Evolutionary conservation across 2,797 vertebrate species (phyloP).

Genomic region (Setipinna tenuifilis): DNA sequence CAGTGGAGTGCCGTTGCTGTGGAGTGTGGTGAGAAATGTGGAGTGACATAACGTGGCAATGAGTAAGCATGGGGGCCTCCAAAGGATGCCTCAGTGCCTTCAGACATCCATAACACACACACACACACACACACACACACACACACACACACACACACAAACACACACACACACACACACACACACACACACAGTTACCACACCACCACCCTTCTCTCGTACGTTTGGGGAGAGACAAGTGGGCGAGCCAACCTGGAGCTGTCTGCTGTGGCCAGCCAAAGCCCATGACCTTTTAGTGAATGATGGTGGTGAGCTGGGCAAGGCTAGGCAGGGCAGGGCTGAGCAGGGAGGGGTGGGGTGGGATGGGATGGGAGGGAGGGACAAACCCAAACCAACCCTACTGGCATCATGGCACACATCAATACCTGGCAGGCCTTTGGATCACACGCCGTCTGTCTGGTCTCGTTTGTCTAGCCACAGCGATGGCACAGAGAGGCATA

Average conservation of each 20-base stretch:
- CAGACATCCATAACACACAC: not conserved
- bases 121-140: too few species aligned
- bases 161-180: too few species aligned
- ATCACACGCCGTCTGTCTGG: slow-evolving; percentile 4
- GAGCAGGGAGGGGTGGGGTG: slow-evolving; percentile 36
- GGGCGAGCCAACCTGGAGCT: not conserved
- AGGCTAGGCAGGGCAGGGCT: slow-evolving; percentile 58
- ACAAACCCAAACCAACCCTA: not conserved
- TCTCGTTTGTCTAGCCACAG: not conserved
- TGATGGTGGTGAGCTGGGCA: slow-evolving; percentile 41
- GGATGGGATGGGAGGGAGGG: too few species aligned
- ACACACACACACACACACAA: too few species aligned
- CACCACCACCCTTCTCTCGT: not conserved
- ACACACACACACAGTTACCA: too few species aligned
- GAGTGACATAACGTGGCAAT: slow-evolving; percentile 18
- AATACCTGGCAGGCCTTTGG: slow-evolving; percentile 14
- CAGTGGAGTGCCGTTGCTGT: not conserved
- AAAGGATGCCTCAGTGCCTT: not conserved
- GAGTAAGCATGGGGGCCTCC: not conserved
- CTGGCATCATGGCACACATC: slow-evolving; percentile 11
- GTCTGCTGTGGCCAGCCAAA: not conserved
- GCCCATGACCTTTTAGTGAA: slow-evolving; percentile 16
- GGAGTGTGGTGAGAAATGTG: not conserved
- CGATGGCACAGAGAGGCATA: not conserved
- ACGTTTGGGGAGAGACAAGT: not conserved